Conservation (phyloP, 2,113 vertebrate species). For the Sinocyclocheilus maitianheensis region DNA sequence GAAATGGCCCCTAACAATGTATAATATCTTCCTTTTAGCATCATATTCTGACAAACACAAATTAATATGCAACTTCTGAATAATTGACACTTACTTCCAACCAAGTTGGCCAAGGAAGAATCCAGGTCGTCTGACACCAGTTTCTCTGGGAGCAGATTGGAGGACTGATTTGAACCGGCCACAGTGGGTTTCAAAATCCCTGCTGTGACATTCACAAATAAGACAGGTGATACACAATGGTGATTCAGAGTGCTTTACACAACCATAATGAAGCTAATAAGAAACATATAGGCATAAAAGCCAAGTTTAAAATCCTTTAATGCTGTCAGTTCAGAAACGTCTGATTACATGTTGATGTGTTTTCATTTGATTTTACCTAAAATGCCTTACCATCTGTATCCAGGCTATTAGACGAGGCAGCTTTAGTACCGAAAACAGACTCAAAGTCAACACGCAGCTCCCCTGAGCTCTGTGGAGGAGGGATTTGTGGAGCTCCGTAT, state of each 20-base stretch:
- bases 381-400: constrained; percentile 82
- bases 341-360: not conserved
- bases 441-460: constrained; percentile 98
- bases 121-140: constrained; percentile 96
- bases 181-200: constrained; percentile 96
- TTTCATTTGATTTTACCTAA: not conserved
- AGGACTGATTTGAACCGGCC: constrained; percentile 83
- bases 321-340: not conserved
- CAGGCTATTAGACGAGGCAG: constrained; percentile 77
- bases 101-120: constrained; percentile 96
- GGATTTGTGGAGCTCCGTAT: constrained; percentile 87
- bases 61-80: not conserved
- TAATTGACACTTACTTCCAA: constrained; percentile 88
- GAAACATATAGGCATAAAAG: not conserved
- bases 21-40: not conserved
- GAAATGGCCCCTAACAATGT: not conserved
- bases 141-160: constrained; percentile 86
- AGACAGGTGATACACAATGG: constrained; percentile 20
- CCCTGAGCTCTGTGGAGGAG: constrained; percentile 82
- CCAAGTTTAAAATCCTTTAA: not conserved
- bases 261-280: not conserved
- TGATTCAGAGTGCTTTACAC: not conserved
- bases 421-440: constrained; percentile 96
- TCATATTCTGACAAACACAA: not conserved
- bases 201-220: constrained; percentile 83